Evolutionary conservation across 2,797 vertebrate species (phyloP).

Genomic region (Danio aesculapii): DNA sequence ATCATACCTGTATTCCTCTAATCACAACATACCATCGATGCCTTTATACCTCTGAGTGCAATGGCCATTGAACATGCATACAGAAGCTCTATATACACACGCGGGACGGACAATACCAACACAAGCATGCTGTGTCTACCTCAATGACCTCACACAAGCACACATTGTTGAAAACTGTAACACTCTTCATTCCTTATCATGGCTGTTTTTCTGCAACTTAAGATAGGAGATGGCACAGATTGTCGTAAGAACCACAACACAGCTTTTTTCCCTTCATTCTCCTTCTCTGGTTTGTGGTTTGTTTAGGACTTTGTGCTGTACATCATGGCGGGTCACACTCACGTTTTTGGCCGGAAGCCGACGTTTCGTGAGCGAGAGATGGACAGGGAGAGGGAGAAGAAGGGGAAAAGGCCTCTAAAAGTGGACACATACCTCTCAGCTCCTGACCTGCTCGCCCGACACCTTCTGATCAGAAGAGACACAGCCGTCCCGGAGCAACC

Average conservation of each 20-base stretch:
- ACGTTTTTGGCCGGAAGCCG: constrained; percentile 89
- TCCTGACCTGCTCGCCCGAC: constrained; percentile 88
- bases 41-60: constrained; percentile 72
- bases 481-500: constrained; percentile 74
- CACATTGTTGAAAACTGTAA: constrained; percentile 81
- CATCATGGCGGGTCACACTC: constrained; percentile 89
- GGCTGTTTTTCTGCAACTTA: constrained; percentile 66
- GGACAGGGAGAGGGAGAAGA: constrained; percentile 82
- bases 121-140: constrained; percentile 71
- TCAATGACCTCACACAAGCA: constrained; percentile 83
- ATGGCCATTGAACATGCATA: constrained; percentile 73
- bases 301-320: constrained; percentile 92
- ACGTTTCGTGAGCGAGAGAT: constrained; percentile 85
- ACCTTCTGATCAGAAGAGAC: constrained; percentile 85
- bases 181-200: constrained; percentile 78
- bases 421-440: constrained; percentile 92
- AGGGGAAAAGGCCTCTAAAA: constrained; percentile 84
- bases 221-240: constrained; percentile 69
- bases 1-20: constrained; percentile 83
- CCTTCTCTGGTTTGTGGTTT: constrained; percentile 67
- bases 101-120: constrained; percentile 66
- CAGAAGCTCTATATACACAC: constrained; percentile 71
- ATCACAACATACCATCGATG: constrained; percentile 82
- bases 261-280: constrained; percentile 60
- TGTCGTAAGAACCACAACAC: constrained; percentile 68